Base-by-base conservation (phyloP, 2,113 vertebrate genomes). In the Pionites leucogaster region DNA sequence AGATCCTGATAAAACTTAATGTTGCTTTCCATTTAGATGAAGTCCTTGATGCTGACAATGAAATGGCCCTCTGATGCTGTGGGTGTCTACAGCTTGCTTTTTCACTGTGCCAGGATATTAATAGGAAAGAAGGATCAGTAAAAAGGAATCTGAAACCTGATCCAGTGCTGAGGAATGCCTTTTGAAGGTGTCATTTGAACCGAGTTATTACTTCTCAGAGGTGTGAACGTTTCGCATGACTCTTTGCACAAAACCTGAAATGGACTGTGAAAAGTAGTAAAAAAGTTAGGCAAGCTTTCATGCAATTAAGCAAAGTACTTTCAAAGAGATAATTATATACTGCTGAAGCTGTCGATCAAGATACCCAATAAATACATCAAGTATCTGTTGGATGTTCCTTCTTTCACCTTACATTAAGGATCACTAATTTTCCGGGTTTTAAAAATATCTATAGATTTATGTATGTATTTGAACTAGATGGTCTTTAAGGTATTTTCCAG, bases 61-160 rank as follows among this genome's bases (percentile, higher is more conserved):
- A 55, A 81, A 67, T 20, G 68, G 31, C 57, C 35, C 33, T 90
- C 55, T 74, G 82, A 79, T 88, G 69, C 39, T 86, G 65, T 79
- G 44, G 65, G 37, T 46, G 84, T 68, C 80, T 75, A 64, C 50
- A 69, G 52, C 62, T 85, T 65, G 62, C 52, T 77, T 86, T 96
- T 94, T 65, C 53, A 62, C 49, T 31, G 33, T 35, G 72, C 25
- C 29, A 63, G 67, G 86, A 86, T 96, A 95, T 95, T 94, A 88
- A 90, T 96, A 96, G 90, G 95, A 91, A 93, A 86, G 65, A 72
- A 49, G 57, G 91, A 85, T 93, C 57, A 96, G 92, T 72, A 88
- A 96, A 96, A 89, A 87, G 81, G 91, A 91, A 92, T 95, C 96
- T 77, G 94, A 95, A 96, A 96, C 81, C 71, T 39, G 86, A 96